A percentile compares a stretch with the other conserved stretches of the same genome.
These are phyloP conservation scores for Cylas formicarius DNA, from an alignment of 1,140 invertebrate species.

Conservation along the genomic window DNA sequence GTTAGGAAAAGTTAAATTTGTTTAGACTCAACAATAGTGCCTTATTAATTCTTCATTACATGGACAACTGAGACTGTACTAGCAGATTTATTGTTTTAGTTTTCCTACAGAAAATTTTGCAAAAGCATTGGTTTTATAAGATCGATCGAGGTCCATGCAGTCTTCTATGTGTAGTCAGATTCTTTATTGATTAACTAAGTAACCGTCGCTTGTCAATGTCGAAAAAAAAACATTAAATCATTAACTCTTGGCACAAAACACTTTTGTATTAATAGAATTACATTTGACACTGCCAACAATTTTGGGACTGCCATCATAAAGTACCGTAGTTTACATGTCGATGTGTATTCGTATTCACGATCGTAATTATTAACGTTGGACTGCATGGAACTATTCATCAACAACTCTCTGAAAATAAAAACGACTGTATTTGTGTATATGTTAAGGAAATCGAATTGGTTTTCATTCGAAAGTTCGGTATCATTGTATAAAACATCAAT, in stretches of 20 bases:
- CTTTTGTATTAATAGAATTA: conserved; percentile 6
- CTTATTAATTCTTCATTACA: too few species aligned
- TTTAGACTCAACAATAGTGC: too few species aligned
- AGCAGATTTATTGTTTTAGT: too few species aligned
- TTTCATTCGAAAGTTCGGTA: conserved; percentile 13
- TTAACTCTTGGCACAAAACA: conserved; percentile 19
- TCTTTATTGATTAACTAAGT: background rate
- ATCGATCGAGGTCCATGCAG: background rate
- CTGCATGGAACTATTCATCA: conserved; percentile 28
- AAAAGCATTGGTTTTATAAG: background rate
- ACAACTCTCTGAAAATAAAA: conserved; percentile 22
- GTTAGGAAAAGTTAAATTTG: too few species aligned
- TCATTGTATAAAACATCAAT: background rate
- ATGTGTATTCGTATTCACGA: conserved; percentile 17
- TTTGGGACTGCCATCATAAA: conserved; percentile 37
- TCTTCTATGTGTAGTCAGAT: background rate
- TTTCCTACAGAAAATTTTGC: conserved; percentile 13
- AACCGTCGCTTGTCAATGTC: background rate
- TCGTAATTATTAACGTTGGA: conserved; percentile 20
- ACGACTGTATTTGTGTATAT: conserved; percentile 27
- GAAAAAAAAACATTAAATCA: too few species aligned
- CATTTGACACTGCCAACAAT: conserved; percentile 38
- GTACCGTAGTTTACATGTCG: conserved; percentile 24
- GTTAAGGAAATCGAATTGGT: conserved; percentile 13
- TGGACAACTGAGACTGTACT: too few species aligned